Conservation (phyloP, 2,888 invertebrate species). For the Napeogenes inachia region DNA sequence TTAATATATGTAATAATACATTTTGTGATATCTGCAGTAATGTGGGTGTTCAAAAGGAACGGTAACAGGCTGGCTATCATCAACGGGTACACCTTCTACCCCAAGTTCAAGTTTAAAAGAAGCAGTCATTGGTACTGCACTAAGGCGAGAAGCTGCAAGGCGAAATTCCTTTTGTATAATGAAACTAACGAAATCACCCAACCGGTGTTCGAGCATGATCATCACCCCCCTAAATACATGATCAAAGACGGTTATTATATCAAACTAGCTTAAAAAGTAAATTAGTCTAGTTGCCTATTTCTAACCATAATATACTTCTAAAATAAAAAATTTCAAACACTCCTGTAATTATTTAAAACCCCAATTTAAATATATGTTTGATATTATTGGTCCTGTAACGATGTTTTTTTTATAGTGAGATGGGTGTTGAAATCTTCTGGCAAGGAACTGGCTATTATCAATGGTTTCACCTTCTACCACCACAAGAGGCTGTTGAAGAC, state of each 20-base stretch:
- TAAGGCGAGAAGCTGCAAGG: constrained; percentile 31
- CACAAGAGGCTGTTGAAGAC: constrained; percentile 29
- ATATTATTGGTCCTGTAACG: not conserved
- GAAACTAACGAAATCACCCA: constrained; percentile 27
- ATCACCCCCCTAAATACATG: constrained; percentile 27
- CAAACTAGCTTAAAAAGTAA: constrained; percentile 6
- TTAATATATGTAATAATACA: too few relatives aligned
- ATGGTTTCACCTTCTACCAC: constrained; percentile 38
- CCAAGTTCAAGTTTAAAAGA: constrained; percentile 28
- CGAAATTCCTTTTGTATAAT: constrained; percentile 53
- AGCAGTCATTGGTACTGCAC: constrained; percentile 37
- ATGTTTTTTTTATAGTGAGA: constrained; percentile 9
- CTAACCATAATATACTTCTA: not conserved
- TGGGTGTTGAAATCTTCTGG: constrained; percentile 33
- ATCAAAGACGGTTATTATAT: constrained; percentile 30
- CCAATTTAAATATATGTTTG: not conserved
- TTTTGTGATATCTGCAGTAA: constrained; percentile 27
- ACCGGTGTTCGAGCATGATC: constrained; percentile 24
- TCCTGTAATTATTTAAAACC: not conserved
- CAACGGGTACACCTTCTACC: constrained; percentile 33
- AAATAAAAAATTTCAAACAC: not conserved
- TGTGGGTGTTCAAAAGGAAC: constrained; percentile 35
- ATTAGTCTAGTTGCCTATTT: too few relatives aligned
- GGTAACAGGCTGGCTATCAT: constrained; percentile 35
- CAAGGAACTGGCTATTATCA: constrained; percentile 31